Conservation (phyloP, 2,888 invertebrate genomes). For the Pecten maximus region DNA sequence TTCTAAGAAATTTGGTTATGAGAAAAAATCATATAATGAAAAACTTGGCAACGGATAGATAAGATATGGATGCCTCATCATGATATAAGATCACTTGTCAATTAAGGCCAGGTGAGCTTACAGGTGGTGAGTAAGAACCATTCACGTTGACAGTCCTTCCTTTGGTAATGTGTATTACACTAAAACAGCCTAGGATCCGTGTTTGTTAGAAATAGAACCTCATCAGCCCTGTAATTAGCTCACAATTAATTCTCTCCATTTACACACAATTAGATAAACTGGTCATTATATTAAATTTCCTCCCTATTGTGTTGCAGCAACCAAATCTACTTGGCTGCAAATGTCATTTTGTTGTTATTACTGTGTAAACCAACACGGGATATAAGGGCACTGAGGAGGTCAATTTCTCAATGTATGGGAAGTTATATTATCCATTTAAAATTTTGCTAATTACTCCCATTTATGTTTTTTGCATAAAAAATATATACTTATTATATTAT, state of each 20-base stretch:
- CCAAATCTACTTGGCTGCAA: constrained; percentile 8
- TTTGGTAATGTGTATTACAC: background rate
- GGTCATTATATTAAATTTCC: background rate
- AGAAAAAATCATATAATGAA: too few species aligned
- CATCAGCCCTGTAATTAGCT: background rate
- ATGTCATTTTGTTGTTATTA: background rate
- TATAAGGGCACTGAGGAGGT: background rate
- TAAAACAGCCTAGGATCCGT: background rate
- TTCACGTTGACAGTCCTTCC: too few species aligned
- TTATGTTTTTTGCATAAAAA: background rate
- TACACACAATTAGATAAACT: background rate
- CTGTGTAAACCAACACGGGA: background rate
- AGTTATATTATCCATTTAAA: background rate
- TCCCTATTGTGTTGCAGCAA: background rate
- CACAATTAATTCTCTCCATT: constrained; percentile 2
- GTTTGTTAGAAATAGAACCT: background rate
- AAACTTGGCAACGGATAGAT: too few species aligned
- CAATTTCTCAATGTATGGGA: background rate
- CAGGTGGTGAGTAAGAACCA: too few species aligned
- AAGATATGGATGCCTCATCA: too few species aligned
- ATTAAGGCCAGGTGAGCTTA: too few species aligned
- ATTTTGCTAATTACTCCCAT: background rate
- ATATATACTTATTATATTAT: constrained; percentile 17
- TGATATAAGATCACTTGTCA: too few species aligned
- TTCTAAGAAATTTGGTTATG: too few species aligned